A percentile compares a stretch with the other conserved stretches of the same genome.
Evolutionary conservation across 1,140 invertebrate genomes (phyloP).

Genomic region (Philotrypesis tridentata): DNA sequence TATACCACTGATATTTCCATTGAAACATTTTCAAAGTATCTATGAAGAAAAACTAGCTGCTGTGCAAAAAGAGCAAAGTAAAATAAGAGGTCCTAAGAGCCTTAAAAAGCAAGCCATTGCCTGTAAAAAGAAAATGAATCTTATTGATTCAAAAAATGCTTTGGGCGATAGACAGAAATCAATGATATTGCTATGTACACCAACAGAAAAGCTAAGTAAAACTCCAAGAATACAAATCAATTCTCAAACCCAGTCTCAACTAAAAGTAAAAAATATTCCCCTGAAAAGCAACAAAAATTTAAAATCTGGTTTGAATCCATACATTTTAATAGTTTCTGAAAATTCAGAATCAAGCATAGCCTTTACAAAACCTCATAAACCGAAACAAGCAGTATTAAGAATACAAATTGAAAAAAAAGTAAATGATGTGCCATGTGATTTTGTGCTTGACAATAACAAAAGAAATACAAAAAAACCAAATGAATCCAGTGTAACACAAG

Average conservation of each 20-base stretch:
- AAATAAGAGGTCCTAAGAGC: not conserved
- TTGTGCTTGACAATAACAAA: not conserved
- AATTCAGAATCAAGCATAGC: not conserved
- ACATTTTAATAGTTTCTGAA: constrained; percentile 31
- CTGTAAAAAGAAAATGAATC: not conserved
- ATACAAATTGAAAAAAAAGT: constrained; percentile 23
- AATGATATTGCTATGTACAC: constrained; percentile 2
- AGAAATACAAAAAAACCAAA: constrained; percentile 14
- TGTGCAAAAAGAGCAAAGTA: not conserved
- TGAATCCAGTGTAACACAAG: not conserved
- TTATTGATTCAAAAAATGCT: not conserved
- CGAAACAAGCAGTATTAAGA: constrained; percentile 25
- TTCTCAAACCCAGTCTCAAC: not conserved
- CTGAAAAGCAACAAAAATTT: not conserved
- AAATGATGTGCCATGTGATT: not conserved
- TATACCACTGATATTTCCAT: constrained; percentile 55
- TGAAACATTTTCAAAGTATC: constrained; percentile 23
- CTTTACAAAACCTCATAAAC: not conserved
- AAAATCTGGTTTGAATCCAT: constrained; percentile 20
- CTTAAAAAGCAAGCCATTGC: not conserved
- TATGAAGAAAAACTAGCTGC: not conserved
- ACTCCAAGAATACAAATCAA: not conserved
- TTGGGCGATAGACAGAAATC: not conserved
- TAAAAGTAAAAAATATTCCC: constrained; percentile 17
- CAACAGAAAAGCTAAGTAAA: not conserved